Evolutionary conservation across 2,797 vertebrate genomes (phyloP).

Genomic region (Sphenodon punctatus): DNA sequence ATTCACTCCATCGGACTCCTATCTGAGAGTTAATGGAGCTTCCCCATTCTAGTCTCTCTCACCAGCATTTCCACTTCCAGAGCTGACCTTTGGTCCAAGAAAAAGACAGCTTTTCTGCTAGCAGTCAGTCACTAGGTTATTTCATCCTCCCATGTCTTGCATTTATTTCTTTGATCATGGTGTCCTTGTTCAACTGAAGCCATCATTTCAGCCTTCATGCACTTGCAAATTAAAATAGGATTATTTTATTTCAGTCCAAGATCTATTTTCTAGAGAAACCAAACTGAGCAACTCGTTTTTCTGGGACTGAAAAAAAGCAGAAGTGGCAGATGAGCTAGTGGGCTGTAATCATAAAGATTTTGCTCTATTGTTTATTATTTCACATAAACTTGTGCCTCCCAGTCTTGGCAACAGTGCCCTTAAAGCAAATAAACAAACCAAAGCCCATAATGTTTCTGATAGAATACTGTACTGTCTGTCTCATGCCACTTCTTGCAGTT

Average conservation of each 20-base stretch:
- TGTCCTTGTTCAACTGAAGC: not conserved
- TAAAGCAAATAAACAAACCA: no score
- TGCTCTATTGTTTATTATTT: no score
- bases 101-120: conserved; percentile 31
- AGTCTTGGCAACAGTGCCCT: no score
- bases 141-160: conserved; percentile 25
- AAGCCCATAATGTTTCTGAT: conserved; percentile 2
- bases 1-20: conserved; percentile 54
- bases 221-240: conserved; percentile 18
- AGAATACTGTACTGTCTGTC: not conserved
- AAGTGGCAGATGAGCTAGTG: no score
- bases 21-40: conserved; percentile 25
- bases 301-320: no score
- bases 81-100: conserved; percentile 28
- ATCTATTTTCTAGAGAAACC: not conserved
- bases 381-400: no score
- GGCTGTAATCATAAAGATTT: no score
- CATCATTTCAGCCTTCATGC: conserved; percentile 13
- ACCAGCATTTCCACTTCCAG: conserved; percentile 36
- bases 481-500: no score
- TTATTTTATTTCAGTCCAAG: conserved; percentile 17
- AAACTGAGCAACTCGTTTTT: no score
- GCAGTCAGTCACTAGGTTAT: conserved; percentile 30
- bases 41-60: conserved; percentile 38
- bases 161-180: not conserved